Conservation (phyloP, 2,797 vertebrate species). For the Tragelaphus eurycerus region DNA sequence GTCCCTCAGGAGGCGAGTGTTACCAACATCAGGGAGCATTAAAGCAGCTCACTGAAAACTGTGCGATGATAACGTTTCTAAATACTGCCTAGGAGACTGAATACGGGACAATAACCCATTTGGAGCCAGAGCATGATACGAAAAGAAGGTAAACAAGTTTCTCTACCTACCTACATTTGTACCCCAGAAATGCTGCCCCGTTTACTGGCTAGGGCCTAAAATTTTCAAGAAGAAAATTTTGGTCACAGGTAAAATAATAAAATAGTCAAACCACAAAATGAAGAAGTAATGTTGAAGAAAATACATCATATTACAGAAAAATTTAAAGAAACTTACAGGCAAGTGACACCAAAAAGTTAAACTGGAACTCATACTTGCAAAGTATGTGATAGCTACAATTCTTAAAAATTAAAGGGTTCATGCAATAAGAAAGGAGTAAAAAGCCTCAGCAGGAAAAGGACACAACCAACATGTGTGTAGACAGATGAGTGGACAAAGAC, state of each 20-base stretch:
- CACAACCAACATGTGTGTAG: not conserved
- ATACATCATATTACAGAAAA: not conserved
- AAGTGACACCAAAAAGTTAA: constrained; percentile 4
- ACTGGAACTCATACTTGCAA: not conserved
- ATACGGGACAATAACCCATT: not conserved
- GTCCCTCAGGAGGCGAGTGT: not conserved
- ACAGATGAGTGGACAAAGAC: not conserved
- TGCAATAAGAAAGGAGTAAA: not conserved
- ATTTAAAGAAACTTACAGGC: not conserved
- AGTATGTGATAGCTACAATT: not conserved
- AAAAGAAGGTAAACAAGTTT: not conserved
- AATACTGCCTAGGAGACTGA: not conserved
- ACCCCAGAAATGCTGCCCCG: not conserved
- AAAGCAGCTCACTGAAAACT: not conserved
- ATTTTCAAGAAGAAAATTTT: not conserved
- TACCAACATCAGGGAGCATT: not conserved
- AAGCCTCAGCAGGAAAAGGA: not conserved
- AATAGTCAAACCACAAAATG: not conserved
- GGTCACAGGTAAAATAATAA: not conserved
- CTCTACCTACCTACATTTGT: not conserved
- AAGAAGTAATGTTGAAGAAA: not conserved
- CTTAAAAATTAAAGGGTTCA: not conserved
- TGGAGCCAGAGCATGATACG: not conserved
- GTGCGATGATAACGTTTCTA: not conserved
- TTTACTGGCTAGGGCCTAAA: not conserved